phyloP scores from a whole-genome alignment of 2,113 vertebrate genomes.

The Spermophilus dauricus region DNA sequence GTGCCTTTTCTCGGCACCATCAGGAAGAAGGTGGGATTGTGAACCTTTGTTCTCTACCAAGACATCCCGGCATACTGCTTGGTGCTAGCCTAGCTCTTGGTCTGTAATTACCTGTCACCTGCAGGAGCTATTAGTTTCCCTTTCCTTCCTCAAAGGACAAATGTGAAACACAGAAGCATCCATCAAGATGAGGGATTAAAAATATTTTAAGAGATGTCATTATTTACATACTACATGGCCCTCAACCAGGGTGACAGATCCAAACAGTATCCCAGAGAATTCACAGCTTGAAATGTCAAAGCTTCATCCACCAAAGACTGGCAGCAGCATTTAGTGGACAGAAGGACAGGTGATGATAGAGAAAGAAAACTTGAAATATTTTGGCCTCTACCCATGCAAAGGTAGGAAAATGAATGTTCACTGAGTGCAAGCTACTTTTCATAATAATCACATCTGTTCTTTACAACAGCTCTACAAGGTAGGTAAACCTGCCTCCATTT shows the following conservation, averaged over 20 bases:
- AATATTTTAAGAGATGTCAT: constrained; percentile 55
- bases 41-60: not conserved
- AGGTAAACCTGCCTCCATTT: not conserved
- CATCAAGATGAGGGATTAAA: constrained; percentile 74
- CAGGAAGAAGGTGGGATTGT: not conserved
- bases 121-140: constrained; percentile 47
- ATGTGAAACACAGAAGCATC: constrained; percentile 51
- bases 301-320: not conserved
- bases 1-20: not conserved
- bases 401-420: not conserved
- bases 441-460: not conserved
- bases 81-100: not conserved
- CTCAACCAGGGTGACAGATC: constrained; percentile 1
- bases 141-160: constrained; percentile 50
- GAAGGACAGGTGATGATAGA: not conserved
- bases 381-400: not conserved
- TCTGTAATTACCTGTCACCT: constrained; percentile 61
- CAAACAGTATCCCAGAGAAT: not conserved
- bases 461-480: not conserved
- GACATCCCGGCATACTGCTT: not conserved
- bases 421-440: not conserved
- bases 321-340: not conserved
- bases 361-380: not conserved
- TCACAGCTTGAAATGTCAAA: not conserved
- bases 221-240: constrained; percentile 61